Percentiles rank a stretch among this genome's conserved stretches.
Evolutionary conservation across 2,797 vertebrate genomes (phyloP).

Genomic region (Neostethus bicornis): DNA sequence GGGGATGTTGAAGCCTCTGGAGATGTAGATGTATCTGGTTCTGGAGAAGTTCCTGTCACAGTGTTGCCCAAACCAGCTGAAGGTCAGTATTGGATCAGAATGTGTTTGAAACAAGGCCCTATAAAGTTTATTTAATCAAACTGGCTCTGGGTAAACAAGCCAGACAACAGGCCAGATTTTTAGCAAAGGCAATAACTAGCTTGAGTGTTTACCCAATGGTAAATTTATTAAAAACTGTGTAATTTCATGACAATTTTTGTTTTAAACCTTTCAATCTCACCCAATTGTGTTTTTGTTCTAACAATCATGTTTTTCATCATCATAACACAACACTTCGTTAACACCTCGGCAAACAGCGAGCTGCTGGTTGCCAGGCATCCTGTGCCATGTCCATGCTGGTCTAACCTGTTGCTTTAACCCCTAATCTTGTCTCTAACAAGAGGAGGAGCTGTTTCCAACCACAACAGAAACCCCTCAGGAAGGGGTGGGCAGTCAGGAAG

Average conservation of each 20-base stretch:
- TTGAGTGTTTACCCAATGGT: no score
- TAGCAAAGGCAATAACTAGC: no score
- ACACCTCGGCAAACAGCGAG: conserved; percentile 64
- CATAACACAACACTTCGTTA: conserved; percentile 39
- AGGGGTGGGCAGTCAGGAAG: conserved; percentile 71
- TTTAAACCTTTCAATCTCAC: conserved; percentile 2
- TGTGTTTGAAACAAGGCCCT: not conserved
- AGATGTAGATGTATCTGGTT: conserved; percentile 28
- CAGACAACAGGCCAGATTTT: not conserved
- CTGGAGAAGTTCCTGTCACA: conserved; percentile 62
- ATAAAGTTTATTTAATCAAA: not conserved
- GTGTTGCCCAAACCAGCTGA: conserved; percentile 60
- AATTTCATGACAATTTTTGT: no score
- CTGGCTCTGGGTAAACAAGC: no score
- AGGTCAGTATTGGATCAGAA: conserved; percentile 77
- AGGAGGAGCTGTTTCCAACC: conserved; percentile 76
- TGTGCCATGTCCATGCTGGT: conserved; percentile 52
- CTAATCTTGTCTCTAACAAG: conserved; percentile 85
- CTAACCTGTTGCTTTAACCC: conserved; percentile 80
- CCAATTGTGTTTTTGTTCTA: conserved; percentile 18
- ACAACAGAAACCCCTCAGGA: conserved; percentile 75
- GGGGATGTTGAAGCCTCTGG: conserved; percentile 55
- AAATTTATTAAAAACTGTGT: no score
- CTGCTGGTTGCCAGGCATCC: conserved; percentile 60
- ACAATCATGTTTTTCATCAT: conserved; percentile 18